Conservation (phyloP, 2,797 vertebrate species). For the Rhinophrynus dorsalis region DNA sequence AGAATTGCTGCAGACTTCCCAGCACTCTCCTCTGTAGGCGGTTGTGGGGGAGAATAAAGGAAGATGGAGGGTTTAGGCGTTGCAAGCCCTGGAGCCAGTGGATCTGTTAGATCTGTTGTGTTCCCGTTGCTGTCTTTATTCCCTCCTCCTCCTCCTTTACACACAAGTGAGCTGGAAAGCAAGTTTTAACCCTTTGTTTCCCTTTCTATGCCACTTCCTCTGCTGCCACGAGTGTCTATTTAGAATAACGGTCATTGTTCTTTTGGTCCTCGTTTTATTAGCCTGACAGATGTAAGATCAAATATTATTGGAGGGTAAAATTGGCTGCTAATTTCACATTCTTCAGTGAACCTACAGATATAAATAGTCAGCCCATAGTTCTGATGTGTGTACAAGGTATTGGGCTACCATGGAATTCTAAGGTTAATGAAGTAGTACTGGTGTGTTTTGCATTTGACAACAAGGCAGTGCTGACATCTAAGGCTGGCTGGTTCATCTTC, state of each 20-base stretch:
- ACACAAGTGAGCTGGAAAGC: constrained; percentile 16
- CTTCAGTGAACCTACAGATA: background rate
- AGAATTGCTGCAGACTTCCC: constrained; percentile 44
- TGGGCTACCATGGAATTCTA: background rate
- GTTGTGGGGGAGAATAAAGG: constrained; percentile 35
- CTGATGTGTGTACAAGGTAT: background rate
- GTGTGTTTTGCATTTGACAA: background rate
- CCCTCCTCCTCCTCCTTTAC: constrained; percentile 6
- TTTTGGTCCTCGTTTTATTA: background rate
- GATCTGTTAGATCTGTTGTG: constrained; percentile 31
- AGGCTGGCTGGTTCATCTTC: background rate
- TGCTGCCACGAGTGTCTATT: background rate
- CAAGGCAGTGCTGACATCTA: background rate
- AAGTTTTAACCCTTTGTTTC: constrained; percentile 19
- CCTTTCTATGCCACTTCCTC: background rate
- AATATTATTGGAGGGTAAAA: background rate
- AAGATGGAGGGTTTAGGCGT: constrained; percentile 42
- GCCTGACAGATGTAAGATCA: too few relatives aligned
- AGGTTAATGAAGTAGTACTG: background rate
- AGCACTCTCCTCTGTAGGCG: constrained; percentile 36
- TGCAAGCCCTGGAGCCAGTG: constrained; percentile 26
- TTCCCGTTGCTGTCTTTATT: constrained; percentile 9
- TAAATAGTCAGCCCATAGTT: background rate
- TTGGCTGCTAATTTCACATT: background rate
- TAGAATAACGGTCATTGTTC: background rate